Conservation (phyloP, 1,140 invertebrate species). For the Drosophila paulistorum region DNA sequence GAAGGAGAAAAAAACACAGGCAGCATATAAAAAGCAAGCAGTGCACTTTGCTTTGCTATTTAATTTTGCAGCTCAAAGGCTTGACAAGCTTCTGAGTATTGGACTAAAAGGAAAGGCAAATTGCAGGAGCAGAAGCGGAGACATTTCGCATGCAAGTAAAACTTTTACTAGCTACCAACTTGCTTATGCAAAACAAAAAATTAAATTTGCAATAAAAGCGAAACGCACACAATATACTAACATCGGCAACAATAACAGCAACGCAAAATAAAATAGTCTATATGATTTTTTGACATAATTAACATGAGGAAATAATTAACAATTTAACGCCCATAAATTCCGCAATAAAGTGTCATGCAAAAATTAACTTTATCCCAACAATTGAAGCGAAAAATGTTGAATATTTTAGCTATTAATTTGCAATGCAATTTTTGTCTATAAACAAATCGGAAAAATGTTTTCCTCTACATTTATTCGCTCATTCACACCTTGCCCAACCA, state of each 20-base stretch:
- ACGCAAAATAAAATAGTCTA: neutral
- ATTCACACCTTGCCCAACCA: slow-evolving; percentile 35
- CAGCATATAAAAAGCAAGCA: slow-evolving; percentile 54
- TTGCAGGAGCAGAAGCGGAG: neutral
- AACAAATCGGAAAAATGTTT: slow-evolving; percentile 33
- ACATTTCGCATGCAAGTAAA: slow-evolving; percentile 47
- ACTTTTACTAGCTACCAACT: slow-evolving; percentile 48
- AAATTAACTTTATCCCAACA: slow-evolving; percentile 11
- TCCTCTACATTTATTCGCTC: slow-evolving; percentile 28
- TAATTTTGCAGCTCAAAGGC: slow-evolving; percentile 77
- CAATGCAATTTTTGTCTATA: slow-evolving; percentile 18
- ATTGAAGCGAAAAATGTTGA: slow-evolving; percentile 1
- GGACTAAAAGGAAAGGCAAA: slow-evolving; percentile 6
- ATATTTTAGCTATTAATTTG: slow-evolving; percentile 20
- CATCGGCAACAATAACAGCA: slow-evolving; percentile 5
- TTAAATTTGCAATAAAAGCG: slow-evolving; percentile 39
- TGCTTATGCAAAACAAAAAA: slow-evolving; percentile 62
- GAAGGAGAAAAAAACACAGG: slow-evolving; percentile 8
- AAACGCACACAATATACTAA: neutral
- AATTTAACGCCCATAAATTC: slow-evolving; percentile 17
- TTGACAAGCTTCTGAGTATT: slow-evolving; percentile 58
- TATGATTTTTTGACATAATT: slow-evolving; percentile 23
- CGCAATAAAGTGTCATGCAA: slow-evolving; percentile 1
- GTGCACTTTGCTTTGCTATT: slow-evolving; percentile 77
- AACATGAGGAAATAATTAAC: slow-evolving; percentile 23